Base-by-base conservation (phyloP, 2,113 vertebrate genomes). In the Pongo abelii region DNA sequence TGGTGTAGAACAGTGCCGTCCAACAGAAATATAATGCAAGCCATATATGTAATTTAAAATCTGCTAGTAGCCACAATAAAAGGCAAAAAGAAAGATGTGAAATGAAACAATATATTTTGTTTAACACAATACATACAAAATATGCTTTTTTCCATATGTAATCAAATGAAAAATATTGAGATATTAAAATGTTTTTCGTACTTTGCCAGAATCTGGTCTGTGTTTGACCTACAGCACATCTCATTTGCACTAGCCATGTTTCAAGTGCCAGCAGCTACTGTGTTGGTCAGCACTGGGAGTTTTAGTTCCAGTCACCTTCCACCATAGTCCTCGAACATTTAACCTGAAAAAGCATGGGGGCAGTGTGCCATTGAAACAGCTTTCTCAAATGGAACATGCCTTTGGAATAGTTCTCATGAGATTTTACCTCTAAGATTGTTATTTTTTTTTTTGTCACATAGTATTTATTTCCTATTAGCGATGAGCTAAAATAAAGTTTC, bases 391-490 rank as follows among this genome's bases (percentile, higher is more conserved):
- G 16, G 69, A 52, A 55, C 35, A 12, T 90, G 89, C 55, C 59
- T 89, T 84, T 70, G 50, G 25, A 67, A 52, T 88, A 88, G 52
- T 38, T 91, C 10, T 85, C 38, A 1, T n/a, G 77, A 88, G 55
- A 84, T 84, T 93, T 91, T 88, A 77, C 55, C 6, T 97, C 61
- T 52, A 59, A 89, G 72, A 85, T 84, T 14, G 55, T 93, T 93
- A 43, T 89, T 69, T 25, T 75, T 6, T 75, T 6, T 59, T 75
- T 6, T 77, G 38, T 80, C 78, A 83, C 23, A 25, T 50, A 27
- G 32, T 32, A 13, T 64, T n/a, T 78, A 50, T 91, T 92, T 97
- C 61, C n/a, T 94, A 12, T 84, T 93, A 38, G 70, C 50, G 81
- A 30, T 27, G 48, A 97, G 43, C 77, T 95, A 94, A 95, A 69